Evolutionary conservation across 2,797 vertebrate species (phyloP).

Genomic region (Rhodeus uyekii): DNA sequence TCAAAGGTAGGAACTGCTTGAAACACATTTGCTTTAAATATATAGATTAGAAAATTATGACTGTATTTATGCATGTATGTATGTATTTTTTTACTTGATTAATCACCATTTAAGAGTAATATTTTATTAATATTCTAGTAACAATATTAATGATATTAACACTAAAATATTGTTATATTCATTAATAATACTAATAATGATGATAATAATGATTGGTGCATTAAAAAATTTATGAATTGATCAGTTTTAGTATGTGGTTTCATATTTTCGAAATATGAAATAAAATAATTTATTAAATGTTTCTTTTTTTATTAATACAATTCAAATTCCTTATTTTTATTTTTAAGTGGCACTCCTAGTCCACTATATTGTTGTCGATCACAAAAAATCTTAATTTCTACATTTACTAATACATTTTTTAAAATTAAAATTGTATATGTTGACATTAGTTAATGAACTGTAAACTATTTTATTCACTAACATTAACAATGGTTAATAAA

Average conservation of each 20-base stretch:
- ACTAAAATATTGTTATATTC: neutral
- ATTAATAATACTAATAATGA: neutral
- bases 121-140: neutral
- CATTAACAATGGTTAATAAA: neutral
- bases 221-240: neutral
- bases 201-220: neutral
- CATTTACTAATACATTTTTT: too few relatives aligned
- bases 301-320: neutral
- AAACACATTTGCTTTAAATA: neutral
- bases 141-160: neutral
- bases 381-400: neutral
- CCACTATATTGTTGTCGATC: neutral
- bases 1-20: conserved; percentile 66
- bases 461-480: neutral
- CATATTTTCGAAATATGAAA: neutral
- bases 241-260: too few relatives aligned
- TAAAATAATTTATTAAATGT: neutral
- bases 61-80: neutral
- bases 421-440: neutral
- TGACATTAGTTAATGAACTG: neutral
- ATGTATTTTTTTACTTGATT: neutral
- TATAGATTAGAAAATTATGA: neutral
- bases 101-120: neutral
- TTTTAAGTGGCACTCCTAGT: neutral
- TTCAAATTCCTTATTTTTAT: neutral